Evolutionary conservation across 2,888 invertebrate genomes (phyloP), one percentile per base, ranked within the genome.

Genomic region (Operophtera brumata): DNA sequence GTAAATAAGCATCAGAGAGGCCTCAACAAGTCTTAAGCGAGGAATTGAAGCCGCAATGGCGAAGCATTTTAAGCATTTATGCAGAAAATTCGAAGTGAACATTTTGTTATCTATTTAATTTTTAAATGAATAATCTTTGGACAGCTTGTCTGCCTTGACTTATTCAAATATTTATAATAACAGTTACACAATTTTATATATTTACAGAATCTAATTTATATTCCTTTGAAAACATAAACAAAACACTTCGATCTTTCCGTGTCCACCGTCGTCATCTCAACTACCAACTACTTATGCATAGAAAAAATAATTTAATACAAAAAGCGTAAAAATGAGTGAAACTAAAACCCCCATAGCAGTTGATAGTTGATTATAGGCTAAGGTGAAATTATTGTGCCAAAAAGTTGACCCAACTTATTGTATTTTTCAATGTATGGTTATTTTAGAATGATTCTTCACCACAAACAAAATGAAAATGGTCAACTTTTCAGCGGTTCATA

Each of bases 1-100:
- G 79, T 76, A 74, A 81, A 80, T 78, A 87, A 89, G 89, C 89
- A 73, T 86, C 86, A 81, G 86, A 86, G 80, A 83, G 86, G 86
- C 82, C 83, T 87, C 84, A 74, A 86, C 82, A 75, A 82, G 81
- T 84, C 80, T 78, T 67, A 88, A 89, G 89, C 89, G 80, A 84
- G 87, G 86, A 79, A 78, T 80, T 78, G 83, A 84, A 86, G 88
- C 86, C 87, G 87, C 84, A 76, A 80, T 77, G 83, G 86, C 83
- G 82, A 87, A 87, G 89, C 87, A 80, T 82, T 85, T 78, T 77
- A 84, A 86, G 86, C 86, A 70, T 80, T 73, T 56, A 69, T 61
- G 66, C 71, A 82, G 82, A 81, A 82, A 85, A 79, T 61, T 84
- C 82, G 80, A 85, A 85, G 82, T 80, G 75, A 36, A 37, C 45